Conservation (phyloP, 1,140 invertebrate genomes). For the Papilio polytes region DNA sequence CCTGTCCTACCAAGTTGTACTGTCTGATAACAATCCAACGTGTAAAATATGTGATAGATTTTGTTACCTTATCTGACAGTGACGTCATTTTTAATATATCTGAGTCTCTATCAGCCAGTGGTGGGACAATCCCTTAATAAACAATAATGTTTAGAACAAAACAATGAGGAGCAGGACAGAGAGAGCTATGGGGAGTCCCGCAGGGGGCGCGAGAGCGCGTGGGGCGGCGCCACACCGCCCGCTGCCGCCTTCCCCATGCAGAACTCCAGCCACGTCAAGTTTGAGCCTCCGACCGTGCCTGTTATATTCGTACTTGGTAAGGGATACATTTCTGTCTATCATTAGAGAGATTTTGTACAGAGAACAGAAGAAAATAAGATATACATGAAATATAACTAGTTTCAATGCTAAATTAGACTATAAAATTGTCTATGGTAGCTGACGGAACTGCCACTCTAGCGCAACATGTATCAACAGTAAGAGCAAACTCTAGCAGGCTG, state of each 20-base stretch:
- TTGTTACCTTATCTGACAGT: too few species aligned
- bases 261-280: conserved; percentile 91
- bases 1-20: too few species aligned
- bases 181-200: conserved; percentile 85
- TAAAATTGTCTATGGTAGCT: background rate
- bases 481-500: too few species aligned
- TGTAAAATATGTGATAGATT: too few species aligned
- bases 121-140: background rate
- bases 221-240: conserved; percentile 85
- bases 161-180: conserved; percentile 87
- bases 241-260: conserved; percentile 88
- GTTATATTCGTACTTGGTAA: conserved; percentile 94
- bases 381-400: too few species aligned
- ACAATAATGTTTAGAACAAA: conserved; percentile 86
- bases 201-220: conserved; percentile 80
- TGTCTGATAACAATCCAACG: too few species aligned
- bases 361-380: background rate
- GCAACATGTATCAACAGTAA: too few species aligned
- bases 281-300: conserved; percentile 92
- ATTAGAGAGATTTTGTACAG: background rate
- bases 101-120: too few species aligned
- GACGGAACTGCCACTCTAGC: too few species aligned
- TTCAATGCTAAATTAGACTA: too few species aligned
- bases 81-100: too few species aligned
- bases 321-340: conserved; percentile 46